Evolutionary conservation across 2,113 vertebrate genomes (phyloP).

Genomic region (Passer domesticus): DNA sequence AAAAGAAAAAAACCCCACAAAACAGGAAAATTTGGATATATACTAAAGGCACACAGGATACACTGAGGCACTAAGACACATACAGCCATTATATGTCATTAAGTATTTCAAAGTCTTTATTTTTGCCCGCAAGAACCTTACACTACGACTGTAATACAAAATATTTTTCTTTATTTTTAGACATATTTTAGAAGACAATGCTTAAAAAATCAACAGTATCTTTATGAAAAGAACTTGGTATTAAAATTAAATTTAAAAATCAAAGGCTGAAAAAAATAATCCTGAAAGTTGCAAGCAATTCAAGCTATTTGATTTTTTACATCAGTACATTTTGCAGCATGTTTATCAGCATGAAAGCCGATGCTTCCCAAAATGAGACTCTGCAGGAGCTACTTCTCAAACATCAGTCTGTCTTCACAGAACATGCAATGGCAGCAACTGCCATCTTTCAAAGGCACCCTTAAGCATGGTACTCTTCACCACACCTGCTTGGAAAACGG

Average conservation of each 20-base stretch:
- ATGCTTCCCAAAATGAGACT: not conserved
- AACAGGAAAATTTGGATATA: not conserved
- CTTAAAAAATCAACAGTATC: not conserved
- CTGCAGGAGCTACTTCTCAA: not conserved
- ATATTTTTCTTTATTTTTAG: not conserved
- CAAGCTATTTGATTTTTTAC: not conserved
- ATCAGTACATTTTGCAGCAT: not conserved
- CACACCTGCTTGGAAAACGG: not conserved
- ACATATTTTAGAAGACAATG: not conserved
- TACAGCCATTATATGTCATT: not conserved
- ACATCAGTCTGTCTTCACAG: not conserved
- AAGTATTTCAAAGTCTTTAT: not conserved
- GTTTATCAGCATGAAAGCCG: fast-evolving
- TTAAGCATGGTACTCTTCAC: not conserved
- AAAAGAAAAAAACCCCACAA: not conserved
- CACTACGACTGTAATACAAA: not conserved
- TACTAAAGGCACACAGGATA: not conserved
- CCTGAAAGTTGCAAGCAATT: not conserved
- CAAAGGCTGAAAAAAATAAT: not conserved
- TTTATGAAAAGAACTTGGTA: not conserved
- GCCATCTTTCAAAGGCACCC: fast-evolving
- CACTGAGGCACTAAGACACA: not conserved
- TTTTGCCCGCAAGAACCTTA: not conserved
- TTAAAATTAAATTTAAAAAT: not conserved
- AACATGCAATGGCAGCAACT: fast-evolving